Base-by-base conservation (phyloP, 2,888 invertebrate genomes). In the Emmelina monodactyla region DNA sequence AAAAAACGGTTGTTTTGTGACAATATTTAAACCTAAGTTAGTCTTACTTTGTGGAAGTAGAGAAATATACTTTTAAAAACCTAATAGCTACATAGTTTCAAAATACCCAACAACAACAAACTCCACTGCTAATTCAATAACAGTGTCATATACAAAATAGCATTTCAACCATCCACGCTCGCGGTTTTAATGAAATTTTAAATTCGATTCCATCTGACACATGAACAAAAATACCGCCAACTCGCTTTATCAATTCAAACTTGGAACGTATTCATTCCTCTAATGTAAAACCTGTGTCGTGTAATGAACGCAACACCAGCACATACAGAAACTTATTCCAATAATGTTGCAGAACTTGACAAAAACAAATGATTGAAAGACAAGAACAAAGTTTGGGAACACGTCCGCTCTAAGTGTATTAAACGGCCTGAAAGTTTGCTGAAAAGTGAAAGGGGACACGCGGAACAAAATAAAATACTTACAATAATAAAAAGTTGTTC, bases 391-490 rank as follows among this genome's bases (percentile, higher is more conserved):
- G 50, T 67, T 63, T 41, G 44, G 4, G 39, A 50, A 55, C 65
- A 63, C 66, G 64, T 67, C 60, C 58, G 62, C 53, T 51, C 64
- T 75, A 75, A 79, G 78, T 78, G 73, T 78, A 79, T 79, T 79
- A 78, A 76, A 72, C 61, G 58, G 63, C 43, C 58, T 46, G 49
- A 49, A 73, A 65, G 60, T 68, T 73, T 46, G 45, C 46, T 51
- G 55, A 63, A 65, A 70, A 68, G 60, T 62, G 57, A 65, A 67
- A 67, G 62, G 58, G 62, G 66, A 72, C 69, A 67, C 62, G 64
- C 55, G 69, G 62, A 75, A 68, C 73, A 73, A 71, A 73, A 70
- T 73, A 71, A 75, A 72, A 76, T 76, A 78, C 71, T 70, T 71
- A 67, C 70, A 67, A 75, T 76, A 67, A 73, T 72, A 76, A 71